Base-by-base conservation (phyloP, 2,797 vertebrate genomes). In the Microctenopoma lineatum region DNA sequence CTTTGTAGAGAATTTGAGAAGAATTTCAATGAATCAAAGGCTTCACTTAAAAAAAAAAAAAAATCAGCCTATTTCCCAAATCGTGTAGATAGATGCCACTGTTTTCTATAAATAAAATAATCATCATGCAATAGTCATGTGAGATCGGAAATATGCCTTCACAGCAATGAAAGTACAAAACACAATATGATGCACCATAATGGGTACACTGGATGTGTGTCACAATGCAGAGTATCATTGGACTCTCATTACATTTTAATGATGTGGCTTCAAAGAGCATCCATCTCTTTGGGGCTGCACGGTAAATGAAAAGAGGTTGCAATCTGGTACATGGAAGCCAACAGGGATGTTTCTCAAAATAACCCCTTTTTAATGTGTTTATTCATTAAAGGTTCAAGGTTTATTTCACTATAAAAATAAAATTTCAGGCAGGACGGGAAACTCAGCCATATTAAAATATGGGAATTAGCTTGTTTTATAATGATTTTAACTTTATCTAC, bases 311-410 rank as follows among this genome's bases (percentile, higher is more conserved):
- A 88, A 77, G 65, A 68, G 64, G 61, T 80, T 88, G 90, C 83
- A 88, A 84, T 90, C 84, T 89, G 66, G 74, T 80, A 51, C 62
- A 68, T 78, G 45, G 71, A 81, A 87, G 79, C 73, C 87, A 89
- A 85, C 56, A 61, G 88, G 88, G 87, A 92, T 85, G 66, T 79
- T 71, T 82, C 85, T 89, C 69, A 89, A 93, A 90, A 91, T 88
- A 91, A 83, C 70, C 48, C 48, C 10, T 56, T 84, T 91, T 90
- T 90, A 90, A 90, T 92, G 80, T 90, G 86, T 84, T 87, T 89
- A 70, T 91, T 91, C 87, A 89, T 90, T 90, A 87, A 88, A 90
- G 86, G 78, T 88, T 87, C 57, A 83, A 77, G 61, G 77, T 12
- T 12, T 12, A 77, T 85, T 86, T 85, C 53, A 70, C 26, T 67